These are phyloP conservation scores for Epicampocera succincta DNA, from an alignment of 2,888 invertebrate species.

Conservation along the genomic window DNA sequence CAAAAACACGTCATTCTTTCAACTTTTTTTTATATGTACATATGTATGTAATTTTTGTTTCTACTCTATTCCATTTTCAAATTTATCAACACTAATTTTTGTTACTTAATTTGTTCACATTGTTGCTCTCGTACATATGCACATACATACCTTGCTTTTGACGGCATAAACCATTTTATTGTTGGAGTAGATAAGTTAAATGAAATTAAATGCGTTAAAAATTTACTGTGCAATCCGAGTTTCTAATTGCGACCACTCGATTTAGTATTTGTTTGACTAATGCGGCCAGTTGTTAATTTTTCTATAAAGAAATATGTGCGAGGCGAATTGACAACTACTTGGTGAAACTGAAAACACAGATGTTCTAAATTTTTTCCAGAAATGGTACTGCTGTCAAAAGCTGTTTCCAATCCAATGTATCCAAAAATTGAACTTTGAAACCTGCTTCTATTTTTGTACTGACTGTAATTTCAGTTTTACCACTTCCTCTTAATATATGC, in stretches of 20 bases:
- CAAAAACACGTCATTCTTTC: conserved; percentile 53
- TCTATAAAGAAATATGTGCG: not conserved
- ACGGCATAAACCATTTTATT: conserved; percentile 79
- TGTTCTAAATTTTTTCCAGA: too few relatives aligned
- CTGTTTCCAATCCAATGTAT: too few relatives aligned
- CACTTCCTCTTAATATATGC: too few relatives aligned
- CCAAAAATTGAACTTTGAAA: too few relatives aligned
- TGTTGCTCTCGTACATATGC: not conserved
- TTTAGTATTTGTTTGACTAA: conserved; percentile 70
- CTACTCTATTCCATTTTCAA: not conserved
- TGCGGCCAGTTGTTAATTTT: conserved; percentile 62
- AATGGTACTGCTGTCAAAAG: too few relatives aligned
- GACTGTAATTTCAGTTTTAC: too few relatives aligned
- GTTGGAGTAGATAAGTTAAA: conserved; percentile 40
- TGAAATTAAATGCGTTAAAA: conserved; percentile 50
- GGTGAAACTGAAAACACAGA: too few relatives aligned
- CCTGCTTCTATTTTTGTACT: too few relatives aligned
- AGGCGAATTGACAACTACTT: too few relatives aligned
- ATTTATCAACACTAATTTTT: conserved; percentile 34
- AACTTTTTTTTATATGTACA: not conserved
- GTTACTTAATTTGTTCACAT: not conserved
- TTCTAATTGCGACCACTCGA: conserved; percentile 69
- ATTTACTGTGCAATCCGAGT: conserved; percentile 37
- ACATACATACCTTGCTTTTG: conserved; percentile 77
- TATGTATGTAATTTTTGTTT: too few relatives aligned